phyloP scores from a whole-genome alignment of 2,888 invertebrate species.

The Cryptosula pallasiana region DNA sequence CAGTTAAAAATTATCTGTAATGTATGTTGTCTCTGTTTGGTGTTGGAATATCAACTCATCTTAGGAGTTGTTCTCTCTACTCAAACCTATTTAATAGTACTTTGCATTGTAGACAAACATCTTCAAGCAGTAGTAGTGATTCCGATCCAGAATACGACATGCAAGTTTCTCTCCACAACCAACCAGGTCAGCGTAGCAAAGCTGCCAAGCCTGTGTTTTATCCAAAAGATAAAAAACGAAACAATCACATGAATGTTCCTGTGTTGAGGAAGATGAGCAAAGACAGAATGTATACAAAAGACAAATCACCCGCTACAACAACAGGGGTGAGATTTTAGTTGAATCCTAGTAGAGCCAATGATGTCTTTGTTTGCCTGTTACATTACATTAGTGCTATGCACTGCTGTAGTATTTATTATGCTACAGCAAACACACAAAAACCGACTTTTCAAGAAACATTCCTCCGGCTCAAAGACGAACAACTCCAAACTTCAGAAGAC shows the following conservation, averaged over 20 bases:
- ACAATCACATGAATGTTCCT: neutral
- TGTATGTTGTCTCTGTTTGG: too few relatives aligned
- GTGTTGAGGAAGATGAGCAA: constrained; percentile 17
- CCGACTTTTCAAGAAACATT: neutral
- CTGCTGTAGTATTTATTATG: neutral
- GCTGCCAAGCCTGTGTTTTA: neutral
- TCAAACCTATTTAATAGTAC: too few relatives aligned
- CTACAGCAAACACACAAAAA: neutral
- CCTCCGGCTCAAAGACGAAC: neutral
- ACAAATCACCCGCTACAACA: neutral
- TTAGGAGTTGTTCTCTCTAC: too few relatives aligned
- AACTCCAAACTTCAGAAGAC: neutral
- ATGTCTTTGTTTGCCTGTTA: too few relatives aligned
- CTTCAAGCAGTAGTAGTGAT: neutral
- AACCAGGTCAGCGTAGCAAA: neutral
- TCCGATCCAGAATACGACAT: constrained; percentile 9
- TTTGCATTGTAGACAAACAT: too few relatives aligned
- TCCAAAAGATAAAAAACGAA: neutral
- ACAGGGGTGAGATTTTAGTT: too few relatives aligned
- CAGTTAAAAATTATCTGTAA: too few relatives aligned
- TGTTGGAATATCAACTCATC: too few relatives aligned
- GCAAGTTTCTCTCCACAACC: neutral
- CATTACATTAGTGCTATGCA: too few relatives aligned
- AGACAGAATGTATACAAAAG: neutral
- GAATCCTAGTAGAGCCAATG: too few relatives aligned